Conservation (phyloP, 2,113 vertebrate species). For the Neolamprologus variostigma region DNA sequence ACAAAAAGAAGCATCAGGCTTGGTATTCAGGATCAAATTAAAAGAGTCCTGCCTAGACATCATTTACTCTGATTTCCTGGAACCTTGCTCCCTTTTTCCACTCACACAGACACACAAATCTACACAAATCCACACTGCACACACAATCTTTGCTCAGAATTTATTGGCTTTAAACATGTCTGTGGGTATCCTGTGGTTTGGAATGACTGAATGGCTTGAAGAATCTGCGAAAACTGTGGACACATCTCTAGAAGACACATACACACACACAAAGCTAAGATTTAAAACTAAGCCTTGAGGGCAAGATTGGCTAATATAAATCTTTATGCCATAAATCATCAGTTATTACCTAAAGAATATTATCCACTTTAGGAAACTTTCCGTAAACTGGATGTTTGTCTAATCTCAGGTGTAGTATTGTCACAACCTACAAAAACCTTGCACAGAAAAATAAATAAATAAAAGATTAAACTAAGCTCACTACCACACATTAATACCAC, state of each 20-base stretch:
- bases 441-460: not conserved
- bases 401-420: not conserved
- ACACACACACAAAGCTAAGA: not conserved
- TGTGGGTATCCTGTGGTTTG: not conserved
- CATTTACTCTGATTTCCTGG: slow-evolving; percentile 9
- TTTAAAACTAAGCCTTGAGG: not conserved
- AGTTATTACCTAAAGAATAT: not conserved
- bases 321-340: not conserved
- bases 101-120: not conserved
- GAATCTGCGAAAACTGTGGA: not conserved
- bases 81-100: not conserved
- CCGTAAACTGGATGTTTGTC: not conserved
- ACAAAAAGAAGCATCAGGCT: not conserved
- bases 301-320: not conserved
- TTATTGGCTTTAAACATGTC: not conserved
- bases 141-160: not conserved
- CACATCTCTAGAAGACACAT: not conserved
- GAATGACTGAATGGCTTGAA: not conserved
- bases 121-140: not conserved
- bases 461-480: not conserved
- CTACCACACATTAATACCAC: not conserved
- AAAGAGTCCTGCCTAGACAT: slow-evolving; percentile 11
- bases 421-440: not conserved
- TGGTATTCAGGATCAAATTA: slow-evolving; percentile 23
- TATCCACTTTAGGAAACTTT: not conserved